A percentile compares a stretch with the other conserved stretches of the same genome.
Conservation (phyloP, 2,888 invertebrate genomes). For the Petrolisthes manimaculis region DNA sequence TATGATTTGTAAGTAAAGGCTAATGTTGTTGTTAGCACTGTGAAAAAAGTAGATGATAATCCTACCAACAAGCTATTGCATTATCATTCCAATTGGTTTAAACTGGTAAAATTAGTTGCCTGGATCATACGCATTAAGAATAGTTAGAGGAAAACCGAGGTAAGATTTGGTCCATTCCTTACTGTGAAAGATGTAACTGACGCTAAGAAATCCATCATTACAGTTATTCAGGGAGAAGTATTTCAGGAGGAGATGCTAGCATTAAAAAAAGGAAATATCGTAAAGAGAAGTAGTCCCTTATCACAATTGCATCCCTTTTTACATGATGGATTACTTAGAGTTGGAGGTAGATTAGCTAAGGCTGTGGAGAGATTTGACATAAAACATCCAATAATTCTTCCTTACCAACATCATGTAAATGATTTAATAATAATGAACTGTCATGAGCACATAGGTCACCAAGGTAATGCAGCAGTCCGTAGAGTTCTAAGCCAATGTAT, state of each 20-base stretch:
- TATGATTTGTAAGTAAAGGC: neutral
- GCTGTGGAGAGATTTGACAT: neutral
- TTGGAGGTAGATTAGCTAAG: constrained; percentile 22
- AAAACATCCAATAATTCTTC: constrained; percentile 17
- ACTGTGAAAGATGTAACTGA: neutral
- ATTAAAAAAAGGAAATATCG: neutral
- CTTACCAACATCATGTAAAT: constrained; percentile 2
- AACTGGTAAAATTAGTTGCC: neutral
- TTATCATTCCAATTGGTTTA: neutral
- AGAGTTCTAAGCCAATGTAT: neutral
- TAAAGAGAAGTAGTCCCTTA: neutral
- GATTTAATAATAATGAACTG: constrained; percentile 13
- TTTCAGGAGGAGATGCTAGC: neutral
- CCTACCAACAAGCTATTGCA: neutral
- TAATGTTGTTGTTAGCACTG: neutral
- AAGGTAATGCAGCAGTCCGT: neutral
- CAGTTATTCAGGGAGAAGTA: neutral
- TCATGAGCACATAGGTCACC: constrained; percentile 21
- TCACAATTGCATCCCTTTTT: neutral
- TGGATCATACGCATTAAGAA: neutral
- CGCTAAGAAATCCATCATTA: constrained; percentile 2
- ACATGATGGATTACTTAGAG: constrained; percentile 4
- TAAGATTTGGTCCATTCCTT: neutral
- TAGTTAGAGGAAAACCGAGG: neutral
- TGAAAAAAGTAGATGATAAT: neutral